Evolutionary conservation across 2,797 vertebrate genomes (phyloP).

Genomic region (Microctenopoma lineatum): DNA sequence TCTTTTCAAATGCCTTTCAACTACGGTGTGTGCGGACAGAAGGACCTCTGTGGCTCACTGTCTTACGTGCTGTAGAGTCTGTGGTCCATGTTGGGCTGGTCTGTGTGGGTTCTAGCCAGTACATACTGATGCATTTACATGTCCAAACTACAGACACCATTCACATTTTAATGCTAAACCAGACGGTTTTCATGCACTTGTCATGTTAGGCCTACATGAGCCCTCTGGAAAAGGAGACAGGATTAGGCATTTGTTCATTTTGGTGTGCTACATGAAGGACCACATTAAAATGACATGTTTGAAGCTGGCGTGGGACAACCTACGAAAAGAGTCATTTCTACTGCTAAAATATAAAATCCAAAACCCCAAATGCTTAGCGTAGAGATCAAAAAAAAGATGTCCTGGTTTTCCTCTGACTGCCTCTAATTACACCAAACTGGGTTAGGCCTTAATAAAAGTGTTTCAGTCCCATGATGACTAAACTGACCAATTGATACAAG

Average conservation of each 20-base stretch:
- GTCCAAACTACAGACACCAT: too few relatives aligned
- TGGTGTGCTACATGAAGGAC: conserved; percentile 55
- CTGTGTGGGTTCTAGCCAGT: too few relatives aligned
- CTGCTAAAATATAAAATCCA: conserved; percentile 31
- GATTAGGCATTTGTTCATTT: conserved; percentile 47
- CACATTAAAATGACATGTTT: conserved; percentile 65
- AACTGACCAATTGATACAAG: conserved; percentile 19
- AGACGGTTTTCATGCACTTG: too few relatives aligned
- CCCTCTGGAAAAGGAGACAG: conserved; percentile 51
- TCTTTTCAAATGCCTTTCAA: conserved; percentile 61
- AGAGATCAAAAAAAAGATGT: conserved; percentile 16
- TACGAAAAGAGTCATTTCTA: conserved; percentile 27
- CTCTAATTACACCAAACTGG: conserved; percentile 26
- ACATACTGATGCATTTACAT: too few relatives aligned
- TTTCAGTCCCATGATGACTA: conserved; percentile 17
- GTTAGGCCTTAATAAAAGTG: conserved; percentile 22
- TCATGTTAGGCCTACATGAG: conserved; percentile 11
- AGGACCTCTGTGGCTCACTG: too few relatives aligned
- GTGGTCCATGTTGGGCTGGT: conserved; percentile 23
- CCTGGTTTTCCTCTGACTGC: conserved; percentile 21
- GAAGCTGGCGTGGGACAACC: conserved; percentile 34
- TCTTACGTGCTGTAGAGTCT: too few relatives aligned
- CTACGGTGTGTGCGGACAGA: conserved; percentile 80
- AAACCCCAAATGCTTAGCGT: conserved; percentile 4
- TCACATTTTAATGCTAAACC: too few relatives aligned